Percentiles rank a stretch among this genome's conserved stretches.
Conservation (phyloP, 2,113 vertebrate species). For the Struthidea cinerea region DNA sequence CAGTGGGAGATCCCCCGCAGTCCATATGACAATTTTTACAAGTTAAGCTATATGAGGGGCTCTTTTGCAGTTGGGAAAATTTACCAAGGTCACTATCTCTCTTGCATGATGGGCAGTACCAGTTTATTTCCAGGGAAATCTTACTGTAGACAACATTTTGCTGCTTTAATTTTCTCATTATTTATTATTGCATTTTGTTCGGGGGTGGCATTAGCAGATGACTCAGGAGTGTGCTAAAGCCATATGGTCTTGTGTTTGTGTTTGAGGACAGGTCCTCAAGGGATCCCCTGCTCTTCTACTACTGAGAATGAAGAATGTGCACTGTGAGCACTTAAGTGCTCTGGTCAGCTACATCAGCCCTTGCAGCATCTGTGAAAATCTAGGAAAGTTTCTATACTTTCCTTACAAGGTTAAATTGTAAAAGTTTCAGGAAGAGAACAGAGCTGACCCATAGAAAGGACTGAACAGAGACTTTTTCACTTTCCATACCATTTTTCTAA, state of each 20-base stretch:
- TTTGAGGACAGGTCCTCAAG: not conserved
- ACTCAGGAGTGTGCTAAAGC: not conserved
- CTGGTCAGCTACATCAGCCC: not conserved
- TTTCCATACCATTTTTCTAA: not conserved
- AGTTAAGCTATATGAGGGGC: not conserved
- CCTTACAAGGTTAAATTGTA: not conserved
- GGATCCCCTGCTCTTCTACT: not conserved
- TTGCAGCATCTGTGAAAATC: not conserved
- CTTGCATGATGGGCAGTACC: not conserved
- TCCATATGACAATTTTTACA: not conserved
- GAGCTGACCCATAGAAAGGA: not conserved
- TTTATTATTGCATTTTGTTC: not conserved
- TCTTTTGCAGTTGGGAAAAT: not conserved
- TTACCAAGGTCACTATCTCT: not conserved
- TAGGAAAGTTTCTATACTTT: not conserved
- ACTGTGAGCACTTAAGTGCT: not conserved
- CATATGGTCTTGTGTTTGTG: not conserved
- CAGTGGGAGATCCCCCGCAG: not conserved
- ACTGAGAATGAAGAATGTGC: not conserved
- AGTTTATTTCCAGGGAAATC: not conserved
- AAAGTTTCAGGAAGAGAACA: not conserved
- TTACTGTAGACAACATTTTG: not conserved
- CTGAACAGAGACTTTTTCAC: not conserved
- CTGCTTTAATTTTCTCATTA: not conserved
- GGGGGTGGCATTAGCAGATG: not conserved